A percentile compares a stretch with the other conserved stretches of the same genome.
phyloP scores from a whole-genome alignment of 2,113 vertebrate species.

The Gymnarchus niloticus region DNA sequence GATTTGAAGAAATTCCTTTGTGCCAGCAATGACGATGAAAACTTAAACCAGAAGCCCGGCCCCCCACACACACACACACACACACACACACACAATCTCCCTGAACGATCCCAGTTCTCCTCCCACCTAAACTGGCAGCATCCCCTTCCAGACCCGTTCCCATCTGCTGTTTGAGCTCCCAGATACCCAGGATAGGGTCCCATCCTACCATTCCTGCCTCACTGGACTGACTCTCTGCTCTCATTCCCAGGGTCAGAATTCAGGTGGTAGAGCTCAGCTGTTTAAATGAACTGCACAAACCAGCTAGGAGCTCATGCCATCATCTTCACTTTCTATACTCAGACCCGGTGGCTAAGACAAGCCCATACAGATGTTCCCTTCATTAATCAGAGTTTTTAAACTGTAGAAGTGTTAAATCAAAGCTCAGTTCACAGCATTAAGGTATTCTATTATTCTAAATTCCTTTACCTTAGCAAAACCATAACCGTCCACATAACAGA shows the following conservation, averaged over 20 bases:
- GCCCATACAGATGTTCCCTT: not conserved
- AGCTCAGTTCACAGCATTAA: not conserved
- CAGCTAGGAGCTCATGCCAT: not conserved
- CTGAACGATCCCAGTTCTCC: not conserved
- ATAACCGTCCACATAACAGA: not conserved
- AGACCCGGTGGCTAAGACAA: not conserved
- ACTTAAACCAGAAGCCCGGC: not conserved
- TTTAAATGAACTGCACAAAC: not conserved
- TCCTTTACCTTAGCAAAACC: not conserved
- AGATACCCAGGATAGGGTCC: too few relatives aligned
- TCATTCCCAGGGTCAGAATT: not conserved
- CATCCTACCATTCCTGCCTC: not conserved
- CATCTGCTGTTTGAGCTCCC: too few relatives aligned
- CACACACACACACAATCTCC: too few relatives aligned
- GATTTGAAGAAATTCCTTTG: not conserved
- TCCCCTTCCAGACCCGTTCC: not conserved
- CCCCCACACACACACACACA: not conserved
- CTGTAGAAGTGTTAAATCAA: not conserved
- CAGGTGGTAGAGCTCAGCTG: not conserved
- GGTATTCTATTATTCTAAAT: not conserved
- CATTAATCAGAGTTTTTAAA: not conserved
- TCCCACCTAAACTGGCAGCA: not conserved
- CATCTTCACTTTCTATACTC: not conserved
- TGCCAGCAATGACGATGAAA: not conserved
- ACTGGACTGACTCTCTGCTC: too few relatives aligned